phyloP scores from a whole-genome alignment of 1,140 invertebrate species.

The Nautilus pompilius region DNA sequence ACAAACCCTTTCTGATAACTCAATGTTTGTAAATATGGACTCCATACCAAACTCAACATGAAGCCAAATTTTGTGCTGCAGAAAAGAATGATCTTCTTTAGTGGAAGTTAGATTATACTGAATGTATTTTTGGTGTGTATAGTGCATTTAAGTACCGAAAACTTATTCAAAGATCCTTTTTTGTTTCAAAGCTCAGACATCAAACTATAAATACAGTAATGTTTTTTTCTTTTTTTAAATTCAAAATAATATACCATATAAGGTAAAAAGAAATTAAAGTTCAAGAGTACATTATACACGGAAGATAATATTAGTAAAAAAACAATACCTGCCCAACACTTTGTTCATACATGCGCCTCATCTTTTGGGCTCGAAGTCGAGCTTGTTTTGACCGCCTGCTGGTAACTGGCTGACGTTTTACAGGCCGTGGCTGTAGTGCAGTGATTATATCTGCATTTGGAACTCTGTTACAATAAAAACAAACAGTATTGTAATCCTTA shows the following conservation, averaged over 20 bases:
- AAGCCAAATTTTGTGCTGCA: too few relatives aligned
- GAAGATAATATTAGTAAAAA: neutral
- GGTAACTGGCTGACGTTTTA: conserved; percentile 29
- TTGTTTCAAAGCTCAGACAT: neutral
- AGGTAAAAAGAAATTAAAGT: neutral
- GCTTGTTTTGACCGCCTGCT: conserved; percentile 44
- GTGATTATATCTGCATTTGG: too few relatives aligned
- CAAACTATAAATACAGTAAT: neutral
- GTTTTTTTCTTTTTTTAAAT: neutral
- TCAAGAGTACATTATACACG: neutral
- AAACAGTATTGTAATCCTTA: neutral
- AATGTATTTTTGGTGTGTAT: too few relatives aligned
- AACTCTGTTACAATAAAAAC: too few relatives aligned
- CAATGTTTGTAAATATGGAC: too few relatives aligned
- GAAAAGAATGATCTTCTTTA: too few relatives aligned
- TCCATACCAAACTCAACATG: too few relatives aligned
- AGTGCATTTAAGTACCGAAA: too few relatives aligned
- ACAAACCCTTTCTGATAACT: too few relatives aligned
- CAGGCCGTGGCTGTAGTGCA: neutral
- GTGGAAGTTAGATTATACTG: too few relatives aligned
- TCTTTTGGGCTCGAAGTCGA: conserved; percentile 37
- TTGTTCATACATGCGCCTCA: conserved; percentile 43
- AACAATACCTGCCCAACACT: neutral
- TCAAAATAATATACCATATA: neutral
- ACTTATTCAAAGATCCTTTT: too few relatives aligned